Conservation (phyloP, 2,113 vertebrate genomes). For the Apteryx mantelli region DNA sequence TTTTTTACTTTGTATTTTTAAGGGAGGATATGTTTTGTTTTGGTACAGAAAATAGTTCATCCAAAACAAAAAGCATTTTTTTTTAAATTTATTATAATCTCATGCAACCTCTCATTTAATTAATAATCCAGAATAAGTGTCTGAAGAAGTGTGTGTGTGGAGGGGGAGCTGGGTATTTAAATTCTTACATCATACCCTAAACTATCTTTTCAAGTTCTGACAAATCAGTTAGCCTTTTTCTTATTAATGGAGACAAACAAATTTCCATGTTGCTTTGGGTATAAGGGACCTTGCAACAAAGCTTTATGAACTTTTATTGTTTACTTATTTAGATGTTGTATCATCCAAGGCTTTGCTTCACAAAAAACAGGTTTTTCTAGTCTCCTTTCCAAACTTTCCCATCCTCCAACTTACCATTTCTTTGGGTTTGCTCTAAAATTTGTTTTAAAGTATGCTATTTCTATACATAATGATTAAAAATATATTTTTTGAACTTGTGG, state of each 20-base stretch:
- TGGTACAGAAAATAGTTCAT: neutral
- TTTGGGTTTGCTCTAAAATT: neutral
- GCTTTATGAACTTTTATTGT: neutral
- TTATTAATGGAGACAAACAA: neutral
- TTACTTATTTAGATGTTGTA: neutral
- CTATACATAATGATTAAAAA: neutral
- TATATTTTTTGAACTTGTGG: neutral
- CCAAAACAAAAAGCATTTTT: neutral
- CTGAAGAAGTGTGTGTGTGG: neutral
- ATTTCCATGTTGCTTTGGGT: neutral
- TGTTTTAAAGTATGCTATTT: neutral
- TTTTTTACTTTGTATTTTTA: neutral
- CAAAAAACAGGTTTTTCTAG: neutral
- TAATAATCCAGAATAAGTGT: neutral
- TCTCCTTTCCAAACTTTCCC: neutral
- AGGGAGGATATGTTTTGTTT: neutral
- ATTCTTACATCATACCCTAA: neutral
- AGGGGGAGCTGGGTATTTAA: neutral
- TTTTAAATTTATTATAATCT: neutral
- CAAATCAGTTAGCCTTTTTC: neutral
- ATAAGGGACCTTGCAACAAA: neutral
- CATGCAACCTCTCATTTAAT: neutral
- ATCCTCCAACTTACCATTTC: neutral
- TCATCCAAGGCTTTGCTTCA: neutral
- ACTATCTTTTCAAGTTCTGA: neutral